Base-by-base conservation (phyloP, 23 tunicate genomes). In the Ciona savignyi region DNA sequence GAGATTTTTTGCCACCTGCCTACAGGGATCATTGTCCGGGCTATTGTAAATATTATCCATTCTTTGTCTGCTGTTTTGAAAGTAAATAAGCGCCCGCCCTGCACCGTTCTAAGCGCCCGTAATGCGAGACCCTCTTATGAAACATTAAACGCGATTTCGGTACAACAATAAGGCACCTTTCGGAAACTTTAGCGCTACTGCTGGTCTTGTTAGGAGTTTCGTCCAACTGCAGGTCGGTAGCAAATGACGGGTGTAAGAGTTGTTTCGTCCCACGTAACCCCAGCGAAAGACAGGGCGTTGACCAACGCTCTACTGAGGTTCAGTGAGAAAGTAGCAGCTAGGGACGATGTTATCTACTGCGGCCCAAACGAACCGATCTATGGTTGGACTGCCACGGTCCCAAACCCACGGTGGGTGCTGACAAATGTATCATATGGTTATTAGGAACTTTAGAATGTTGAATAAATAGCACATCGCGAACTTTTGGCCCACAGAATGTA, bases 341-440 rank as follows among this genome's bases (percentile, higher is more conserved):
- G 32, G 21, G 96, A 88, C 30, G 77, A 81, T 19, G 80, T 88
- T 62, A 66, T 88, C 1, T 77, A 88, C 34, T 81, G 87, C 34
- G 96, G 80, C 9, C 32, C 75, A 2, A 79, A 81, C 19, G 96
- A 88, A 61, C 87, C 87, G 0, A 70, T 88, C 27, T 60, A 81
- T 65, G 96, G 96, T 23, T 88, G 96, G 96, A 77, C 87, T 3
- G 81, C 81, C 31, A 77, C 74, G 6, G 74, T 78, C 27, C 96
- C 96, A 3, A 81, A 67, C 70, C 83, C 96, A 60, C 81, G 75
- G 96, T 88, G 66, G 51, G 33, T 48, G 30, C n/a, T n/a, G n/a
- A n/a, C n/a, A n/a, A n/a, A n/a, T n/a, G n/a, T n/a, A n/a, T n/a
- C n/a, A n/a, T n/a, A n/a, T n/a, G n/a, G n/a, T n/a, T n/a, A n/a